phyloP scores from a whole-genome alignment of 2,113 vertebrate species.

The Hassar affinis region DNA sequence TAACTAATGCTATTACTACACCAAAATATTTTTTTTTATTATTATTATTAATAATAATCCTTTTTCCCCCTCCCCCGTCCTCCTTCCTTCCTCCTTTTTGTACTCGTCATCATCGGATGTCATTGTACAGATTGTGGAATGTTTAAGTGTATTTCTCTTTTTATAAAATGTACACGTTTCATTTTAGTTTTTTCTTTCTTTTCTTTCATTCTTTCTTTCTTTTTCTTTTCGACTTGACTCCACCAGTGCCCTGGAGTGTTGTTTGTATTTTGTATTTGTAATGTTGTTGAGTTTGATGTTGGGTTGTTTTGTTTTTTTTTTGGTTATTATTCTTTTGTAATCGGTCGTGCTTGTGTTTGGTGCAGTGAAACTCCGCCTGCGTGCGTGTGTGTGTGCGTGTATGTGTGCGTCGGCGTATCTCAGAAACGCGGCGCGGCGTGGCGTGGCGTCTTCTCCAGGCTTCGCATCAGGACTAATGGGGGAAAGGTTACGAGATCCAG shows the following conservation, averaged over 20 bases:
- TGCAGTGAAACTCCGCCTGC: slow-evolving; percentile 60
- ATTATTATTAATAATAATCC: slow-evolving; percentile 6
- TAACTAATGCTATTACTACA: slow-evolving; percentile 69
- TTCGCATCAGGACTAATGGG: neutral
- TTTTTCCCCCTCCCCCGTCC: slow-evolving; percentile 27
- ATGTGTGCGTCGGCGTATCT: too few relatives aligned
- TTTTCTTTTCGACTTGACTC: slow-evolving; percentile 63
- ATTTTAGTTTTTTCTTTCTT: slow-evolving; percentile 40
- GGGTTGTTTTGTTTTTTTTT: slow-evolving; percentile 19
- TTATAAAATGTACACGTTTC: slow-evolving; percentile 58
- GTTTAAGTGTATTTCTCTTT: slow-evolving; percentile 72
- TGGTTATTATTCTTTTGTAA: neutral
- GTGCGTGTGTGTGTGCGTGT: too few relatives aligned
- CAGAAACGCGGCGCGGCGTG: too few relatives aligned
- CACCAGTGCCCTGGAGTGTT: slow-evolving; percentile 54
- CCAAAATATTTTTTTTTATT: slow-evolving; percentile 65
- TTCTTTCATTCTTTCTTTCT: slow-evolving; percentile 55
- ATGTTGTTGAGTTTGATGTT: slow-evolving; percentile 66
- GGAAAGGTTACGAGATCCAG: neutral
- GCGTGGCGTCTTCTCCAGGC: neutral
- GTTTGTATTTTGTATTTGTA: slow-evolving; percentile 55
- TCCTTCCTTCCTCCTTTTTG: slow-evolving; percentile 60
- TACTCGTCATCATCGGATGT: slow-evolving; percentile 79
- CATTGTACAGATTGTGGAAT: slow-evolving; percentile 83
- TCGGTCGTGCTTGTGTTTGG: slow-evolving; percentile 53